phyloP scores from a whole-genome alignment of 1,140 invertebrate genomes.

The Leptoteleia sp. region DNA sequence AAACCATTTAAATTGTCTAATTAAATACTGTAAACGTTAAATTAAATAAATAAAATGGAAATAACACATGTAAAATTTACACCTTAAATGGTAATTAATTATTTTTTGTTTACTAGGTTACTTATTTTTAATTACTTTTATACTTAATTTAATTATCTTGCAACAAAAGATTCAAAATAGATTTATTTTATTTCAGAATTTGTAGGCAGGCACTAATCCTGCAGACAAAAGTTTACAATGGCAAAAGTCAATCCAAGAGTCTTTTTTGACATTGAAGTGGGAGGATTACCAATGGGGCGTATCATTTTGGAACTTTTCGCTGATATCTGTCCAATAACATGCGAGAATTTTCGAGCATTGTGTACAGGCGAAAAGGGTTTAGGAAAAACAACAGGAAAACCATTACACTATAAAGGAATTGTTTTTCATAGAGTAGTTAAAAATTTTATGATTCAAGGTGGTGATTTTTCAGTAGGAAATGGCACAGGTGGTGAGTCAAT shows the following conservation, averaged over 20 bases:
- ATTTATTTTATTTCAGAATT: too few species aligned
- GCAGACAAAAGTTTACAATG: too few species aligned
- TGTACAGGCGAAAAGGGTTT: constrained; percentile 97
- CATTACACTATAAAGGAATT: constrained; percentile 96
- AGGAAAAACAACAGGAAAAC: constrained; percentile 90
- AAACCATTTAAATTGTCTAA: too few species aligned
- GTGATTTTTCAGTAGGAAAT: constrained; percentile 98
- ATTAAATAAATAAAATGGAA: too few species aligned
- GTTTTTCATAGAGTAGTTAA: constrained; percentile 99
- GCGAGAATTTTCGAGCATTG: constrained; percentile 99
- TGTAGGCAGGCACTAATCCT: too few species aligned
- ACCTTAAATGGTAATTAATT: too few species aligned
- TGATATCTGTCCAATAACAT: constrained; percentile 97
- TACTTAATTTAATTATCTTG: too few species aligned
- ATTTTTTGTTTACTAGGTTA: too few species aligned
- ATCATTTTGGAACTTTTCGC: constrained; percentile 98
- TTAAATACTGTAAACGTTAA: too few species aligned
- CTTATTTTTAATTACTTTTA: too few species aligned
- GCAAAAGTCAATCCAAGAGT: constrained; percentile 80
- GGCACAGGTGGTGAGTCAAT: constrained; percentile 99
- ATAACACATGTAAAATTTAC: too few species aligned
- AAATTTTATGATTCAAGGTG: constrained; percentile 99
- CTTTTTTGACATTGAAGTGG: constrained; percentile 97
- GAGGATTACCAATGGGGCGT: constrained; percentile 93
- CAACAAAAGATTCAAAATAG: too few species aligned